Evolutionary conservation across 2,888 invertebrate genomes (phyloP).

Genomic region (Ligdia adustata): DNA sequence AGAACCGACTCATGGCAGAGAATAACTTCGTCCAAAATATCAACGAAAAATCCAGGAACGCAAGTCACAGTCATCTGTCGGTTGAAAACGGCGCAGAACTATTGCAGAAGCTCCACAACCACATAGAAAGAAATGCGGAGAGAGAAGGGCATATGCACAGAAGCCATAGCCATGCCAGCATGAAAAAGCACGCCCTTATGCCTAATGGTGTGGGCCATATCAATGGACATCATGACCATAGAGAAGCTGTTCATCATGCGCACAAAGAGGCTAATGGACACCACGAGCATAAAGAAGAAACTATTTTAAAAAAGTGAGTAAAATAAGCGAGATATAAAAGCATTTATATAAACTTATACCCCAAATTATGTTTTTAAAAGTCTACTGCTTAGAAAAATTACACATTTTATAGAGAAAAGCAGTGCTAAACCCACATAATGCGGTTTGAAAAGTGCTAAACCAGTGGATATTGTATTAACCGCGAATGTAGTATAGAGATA

Average conservation of each 20-base stretch:
- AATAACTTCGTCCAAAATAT: slow-evolving; percentile 76
- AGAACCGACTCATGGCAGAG: slow-evolving; percentile 77
- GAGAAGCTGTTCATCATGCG: slow-evolving; percentile 63
- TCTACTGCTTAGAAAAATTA: no score
- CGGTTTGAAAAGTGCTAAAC: no score
- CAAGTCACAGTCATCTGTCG: slow-evolving; percentile 66
- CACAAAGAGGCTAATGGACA: slow-evolving; percentile 40
- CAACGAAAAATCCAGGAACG: slow-evolving; percentile 69
- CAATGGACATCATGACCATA: slow-evolving; percentile 66
- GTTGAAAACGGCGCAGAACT: slow-evolving; percentile 67
- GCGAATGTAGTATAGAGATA: no score
- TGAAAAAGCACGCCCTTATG: slow-evolving; percentile 67
- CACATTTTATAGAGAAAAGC: no score
- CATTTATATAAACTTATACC: no score
- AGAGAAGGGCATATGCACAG: slow-evolving; percentile 64
- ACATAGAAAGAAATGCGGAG: slow-evolving; percentile 43
- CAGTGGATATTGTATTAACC: no score
- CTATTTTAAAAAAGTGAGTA: background rate
- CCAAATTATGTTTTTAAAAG: no score
- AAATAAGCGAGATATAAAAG: no score
- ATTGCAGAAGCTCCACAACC: slow-evolving; percentile 45
- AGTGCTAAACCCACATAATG: no score
- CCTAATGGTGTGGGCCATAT: slow-evolving; percentile 71
- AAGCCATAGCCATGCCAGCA: slow-evolving; percentile 75
- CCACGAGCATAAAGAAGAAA: slow-evolving; percentile 49